phyloP scores from a whole-genome alignment of 2,888 invertebrate genomes.

The Drosophila mimica region DNA sequence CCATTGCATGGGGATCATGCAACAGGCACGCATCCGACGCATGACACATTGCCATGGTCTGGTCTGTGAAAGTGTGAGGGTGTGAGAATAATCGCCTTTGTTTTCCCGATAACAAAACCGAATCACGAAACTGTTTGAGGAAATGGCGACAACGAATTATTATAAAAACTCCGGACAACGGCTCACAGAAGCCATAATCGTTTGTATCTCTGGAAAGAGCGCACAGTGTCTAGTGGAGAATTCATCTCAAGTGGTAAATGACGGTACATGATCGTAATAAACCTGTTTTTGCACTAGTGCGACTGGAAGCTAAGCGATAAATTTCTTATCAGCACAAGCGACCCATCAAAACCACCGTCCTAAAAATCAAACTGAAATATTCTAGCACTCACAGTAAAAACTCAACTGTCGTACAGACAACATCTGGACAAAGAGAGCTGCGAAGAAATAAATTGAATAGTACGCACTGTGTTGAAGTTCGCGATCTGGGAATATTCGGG shows the following conservation, averaged over 20 bases:
- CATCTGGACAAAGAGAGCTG: not conserved
- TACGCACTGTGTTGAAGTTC: not conserved
- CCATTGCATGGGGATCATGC: conserved; percentile 33
- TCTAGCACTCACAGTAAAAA: conserved; percentile 30
- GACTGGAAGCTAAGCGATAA: conserved; percentile 17
- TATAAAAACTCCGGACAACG: conserved; percentile 43
- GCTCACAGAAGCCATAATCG: conserved; percentile 1
- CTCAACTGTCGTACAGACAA: conserved; percentile 22
- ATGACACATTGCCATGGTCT: conserved; percentile 35
- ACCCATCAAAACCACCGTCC: conserved; percentile 33
- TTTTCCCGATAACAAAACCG: conserved; percentile 28
- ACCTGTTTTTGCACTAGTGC: not conserved
- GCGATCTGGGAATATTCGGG: not conserved
- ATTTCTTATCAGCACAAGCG: conserved; percentile 41
- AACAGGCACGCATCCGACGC: conserved; percentile 40
- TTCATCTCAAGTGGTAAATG: conserved; percentile 11
- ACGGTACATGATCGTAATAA: not conserved
- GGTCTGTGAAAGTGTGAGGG: conserved; percentile 11
- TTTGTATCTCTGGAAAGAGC: not conserved
- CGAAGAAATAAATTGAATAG: not conserved
- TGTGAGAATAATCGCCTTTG: conserved; percentile 35
- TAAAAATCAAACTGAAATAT: conserved; percentile 25
- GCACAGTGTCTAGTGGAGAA: conserved; percentile 17
- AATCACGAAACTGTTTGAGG: conserved; percentile 20
- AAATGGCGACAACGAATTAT: conserved; percentile 34